Evolutionary conservation across 2,797 vertebrate species (phyloP).

Genomic region (Pteronotus mesoamericanus): DNA sequence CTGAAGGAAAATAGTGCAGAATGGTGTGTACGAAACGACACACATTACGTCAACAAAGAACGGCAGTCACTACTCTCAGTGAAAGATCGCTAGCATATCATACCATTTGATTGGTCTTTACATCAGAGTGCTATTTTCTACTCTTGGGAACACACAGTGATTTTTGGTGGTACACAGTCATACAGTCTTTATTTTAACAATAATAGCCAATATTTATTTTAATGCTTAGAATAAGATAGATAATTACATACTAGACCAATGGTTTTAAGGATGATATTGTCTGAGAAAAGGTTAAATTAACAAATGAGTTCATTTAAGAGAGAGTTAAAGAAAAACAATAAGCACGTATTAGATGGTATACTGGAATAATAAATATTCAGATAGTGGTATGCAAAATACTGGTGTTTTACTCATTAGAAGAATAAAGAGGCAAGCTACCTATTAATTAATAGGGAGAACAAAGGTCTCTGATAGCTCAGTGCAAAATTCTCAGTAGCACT

Average conservation of each 20-base stretch:
- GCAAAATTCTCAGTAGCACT: background rate
- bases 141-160: background rate
- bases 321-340: background rate
- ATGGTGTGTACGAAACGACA: background rate
- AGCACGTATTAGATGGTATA: background rate
- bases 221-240: background rate
- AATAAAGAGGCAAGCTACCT: background rate
- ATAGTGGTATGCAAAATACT: background rate
- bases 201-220: background rate
- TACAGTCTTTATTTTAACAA: background rate
- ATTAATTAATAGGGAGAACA: background rate
- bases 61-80: background rate
- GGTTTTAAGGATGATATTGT: background rate
- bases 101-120: too few species aligned
- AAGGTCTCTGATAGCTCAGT: background rate
- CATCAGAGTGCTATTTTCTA: background rate
- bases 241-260: background rate
- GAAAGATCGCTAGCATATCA: background rate
- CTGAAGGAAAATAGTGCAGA: background rate
- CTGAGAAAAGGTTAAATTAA: background rate
- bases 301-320: background rate
- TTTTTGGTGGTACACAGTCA: background rate
- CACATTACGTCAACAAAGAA: background rate
- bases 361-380: background rate
- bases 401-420: background rate